Evolutionary conservation across 2,888 invertebrate genomes (phyloP), one percentile per base, ranked within the genome.

Genomic region (Drosophila anomalata): DNA sequence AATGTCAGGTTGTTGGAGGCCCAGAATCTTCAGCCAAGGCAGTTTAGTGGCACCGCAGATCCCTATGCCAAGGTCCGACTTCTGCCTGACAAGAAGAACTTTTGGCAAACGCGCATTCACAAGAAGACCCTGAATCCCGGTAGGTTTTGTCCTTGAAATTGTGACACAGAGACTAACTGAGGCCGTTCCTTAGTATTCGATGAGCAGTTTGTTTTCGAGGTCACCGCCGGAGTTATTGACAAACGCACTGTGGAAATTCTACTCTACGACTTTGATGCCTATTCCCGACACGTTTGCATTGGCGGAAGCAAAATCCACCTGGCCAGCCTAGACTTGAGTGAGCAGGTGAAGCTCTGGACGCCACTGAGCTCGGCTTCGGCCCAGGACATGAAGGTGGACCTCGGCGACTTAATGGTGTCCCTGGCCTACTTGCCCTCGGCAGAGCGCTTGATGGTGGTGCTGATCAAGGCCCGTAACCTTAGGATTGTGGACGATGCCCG

Each of bases 361-460:
- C 93, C 93, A 2, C 87, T 94, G 24, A 91, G 92, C 1, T 92
- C 93, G 0, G 93, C 93, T 72, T 90, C 92, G 11, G 93, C 93
- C 42, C 74, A 91, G 89, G 92, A 92, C 54, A 88, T 91, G 68
- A 97, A 96, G 91, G 95, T 96, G 63, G 96, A 97, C 88, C 93
- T 97, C 26, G 98, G 98, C 0, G 98, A 98, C 92, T 91, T 98
- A 88, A 97, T 98, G 96, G 91, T 98, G 55, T 97, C 97, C 0
- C 92, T 98, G 56, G 97, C 97, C 84, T 98, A 97, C 91, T 93
- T 98, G 39, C 97, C 97, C 12, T 97, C 97, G 22, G 98, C 98
- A 24, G 97, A 97, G 14, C 94, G 98, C 26, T 93, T 98, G 20
- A 97, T 97, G 0, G 95, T 98, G 22, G 98, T 97, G 0, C 94